Base-by-base conservation (phyloP, 2,113 vertebrate species). In the sheep (Ovis aries) region DNA sequence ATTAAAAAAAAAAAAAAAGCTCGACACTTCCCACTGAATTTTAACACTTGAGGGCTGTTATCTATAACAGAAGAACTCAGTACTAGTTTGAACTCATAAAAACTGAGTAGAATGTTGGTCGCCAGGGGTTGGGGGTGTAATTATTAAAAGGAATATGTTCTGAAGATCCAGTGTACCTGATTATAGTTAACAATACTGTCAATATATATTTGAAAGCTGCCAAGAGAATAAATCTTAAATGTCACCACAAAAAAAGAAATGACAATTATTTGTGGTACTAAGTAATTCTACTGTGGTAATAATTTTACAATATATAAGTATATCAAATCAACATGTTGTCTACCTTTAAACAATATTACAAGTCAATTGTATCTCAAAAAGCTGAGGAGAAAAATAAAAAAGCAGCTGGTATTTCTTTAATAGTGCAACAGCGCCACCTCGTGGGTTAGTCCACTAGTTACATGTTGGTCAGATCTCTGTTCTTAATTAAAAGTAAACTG, bases 341-440 rank as follows among this genome's bases (percentile, higher is more conserved):
- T 53, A 62, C 62, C 67, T 78, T 78, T 77, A 60, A 82, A 59
- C 55, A 52, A 7, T 78, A 29, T n/a, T 60, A n/a, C 11, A 55
- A 17, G 33, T 88, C 43, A 36, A 2, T 60, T 83, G 2, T 21
- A 40, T 60, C 33, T 95, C 55, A 7, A 19, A 85, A 83, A 83
- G 43, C 53, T 83, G 36, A 77, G 3, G 57, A 74, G 33, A n/a
- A 21, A 59, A 81, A 19, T 21, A 6, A 13, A 10, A 7, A 83
- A 3, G 0, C 15, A 53, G 12, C 9, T 53, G 2, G 27, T 48
- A 23, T 60, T 96, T 94, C 88, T 86, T 52, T 43, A 81, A 67
- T 86, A 59, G 83, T 60, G 19, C 25, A 6, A 94, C 43, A 95
- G 71, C 6, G 50, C 97, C 98, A 64, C 89, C 97, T 95, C 27